Base-by-base conservation (phyloP, 2,888 invertebrate species). In the Drosophila mimica region DNA sequence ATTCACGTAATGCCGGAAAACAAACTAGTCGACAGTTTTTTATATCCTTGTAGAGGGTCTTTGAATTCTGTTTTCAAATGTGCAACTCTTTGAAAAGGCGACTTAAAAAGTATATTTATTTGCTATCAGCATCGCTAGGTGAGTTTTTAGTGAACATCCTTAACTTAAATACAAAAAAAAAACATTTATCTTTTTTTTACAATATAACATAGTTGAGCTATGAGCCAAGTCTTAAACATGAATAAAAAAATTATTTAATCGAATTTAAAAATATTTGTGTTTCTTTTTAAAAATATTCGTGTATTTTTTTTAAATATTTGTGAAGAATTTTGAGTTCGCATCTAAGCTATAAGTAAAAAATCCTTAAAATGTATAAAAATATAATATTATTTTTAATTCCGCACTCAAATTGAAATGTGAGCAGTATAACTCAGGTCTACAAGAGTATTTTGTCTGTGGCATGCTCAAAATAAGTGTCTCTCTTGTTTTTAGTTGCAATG, bases 11-110 rank as follows among this genome's bases (percentile, higher is more conserved):
- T 60, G 61, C 71, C 68, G 52, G 48, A 69, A 74, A 71, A 77
- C 77, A 79, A 82, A 82, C 65, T 74, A 79, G 59, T 38, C n/a
- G 15, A 56, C 38, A 56, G n/a, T n/a, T 56, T 38, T 38, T 28
- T n/a, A 56, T 20, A 13, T 20, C 13, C 46, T 46, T 46, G 13
- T 4, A 1, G 13, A 46, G 13, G 13, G 46, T 25, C 25, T 8
- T 15, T 8, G 4, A 8, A 46, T 15, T 15, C 25, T 46, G 20
- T 46, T 25, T 15, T 4, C 46, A 46, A 25, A 25, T 8, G 7
- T 8, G 20, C 20, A 46, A 25, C 20, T 20, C 7, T 15, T 46
- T 46, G 20, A 43, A 20, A 11, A 20, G 6, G 3, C 1, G 43
- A 43, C 7, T 43, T 1, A 13, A 13, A 43, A 6, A 13, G 13